Evolutionary conservation across 1,140 invertebrate species (phyloP).

Genomic region (Musca vetustissima): DNA sequence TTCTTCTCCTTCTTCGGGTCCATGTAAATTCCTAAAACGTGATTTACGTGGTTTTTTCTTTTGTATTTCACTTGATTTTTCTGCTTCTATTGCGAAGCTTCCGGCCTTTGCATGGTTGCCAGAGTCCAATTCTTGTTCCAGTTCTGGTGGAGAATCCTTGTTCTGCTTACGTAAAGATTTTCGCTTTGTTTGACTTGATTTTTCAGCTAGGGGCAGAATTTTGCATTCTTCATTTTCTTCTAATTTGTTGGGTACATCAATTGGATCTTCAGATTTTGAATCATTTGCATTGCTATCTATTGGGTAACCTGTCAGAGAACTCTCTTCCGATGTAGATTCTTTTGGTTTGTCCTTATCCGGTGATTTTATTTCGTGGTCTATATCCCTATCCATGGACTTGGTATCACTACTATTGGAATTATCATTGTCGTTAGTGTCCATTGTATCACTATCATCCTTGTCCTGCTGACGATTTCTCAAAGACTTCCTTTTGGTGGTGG

Average conservation of each 20-base stretch:
- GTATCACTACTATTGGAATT: too few relatives aligned
- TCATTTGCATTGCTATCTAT: neutral
- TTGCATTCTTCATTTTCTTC: neutral
- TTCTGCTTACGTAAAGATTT: conserved; percentile 9
- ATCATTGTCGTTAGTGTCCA: too few relatives aligned
- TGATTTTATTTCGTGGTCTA: too few relatives aligned
- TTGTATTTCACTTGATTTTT: neutral
- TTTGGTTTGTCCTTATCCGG: too few relatives aligned
- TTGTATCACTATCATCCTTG: neutral
- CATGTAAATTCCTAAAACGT: conserved; percentile 8
- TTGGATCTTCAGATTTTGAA: neutral
- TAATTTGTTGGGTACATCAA: neutral
- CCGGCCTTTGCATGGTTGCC: neutral
- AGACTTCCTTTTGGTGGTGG: neutral
- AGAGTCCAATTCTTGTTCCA: too few relatives aligned
- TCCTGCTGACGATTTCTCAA: neutral
- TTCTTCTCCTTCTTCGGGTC: neutral
- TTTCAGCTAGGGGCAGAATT: neutral
- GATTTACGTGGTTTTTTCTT: neutral
- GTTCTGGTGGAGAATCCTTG: neutral
- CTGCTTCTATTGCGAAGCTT: neutral
- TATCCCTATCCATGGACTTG: too few relatives aligned
- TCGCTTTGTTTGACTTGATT: neutral
- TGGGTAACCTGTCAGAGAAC: too few relatives aligned
- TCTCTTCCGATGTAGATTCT: too few relatives aligned